These are phyloP conservation scores for Bactericera cockerelli DNA, from an alignment of 1,140 invertebrate species.

Conservation along the genomic window DNA sequence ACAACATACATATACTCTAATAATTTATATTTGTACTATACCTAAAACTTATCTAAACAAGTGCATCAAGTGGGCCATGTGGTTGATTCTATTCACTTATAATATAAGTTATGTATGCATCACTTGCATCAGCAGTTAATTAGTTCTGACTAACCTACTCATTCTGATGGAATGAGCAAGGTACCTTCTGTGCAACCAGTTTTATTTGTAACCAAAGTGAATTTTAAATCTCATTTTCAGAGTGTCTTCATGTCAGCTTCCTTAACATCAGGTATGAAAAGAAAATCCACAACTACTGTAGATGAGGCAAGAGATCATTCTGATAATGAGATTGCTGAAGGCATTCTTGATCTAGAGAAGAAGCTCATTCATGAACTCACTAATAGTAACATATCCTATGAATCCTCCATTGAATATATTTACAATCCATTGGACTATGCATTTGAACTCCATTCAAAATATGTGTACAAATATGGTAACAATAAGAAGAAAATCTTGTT, in stretches of 20 bases:
- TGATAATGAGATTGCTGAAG: background rate
- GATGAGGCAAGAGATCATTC: background rate
- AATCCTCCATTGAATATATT: constrained; percentile 38
- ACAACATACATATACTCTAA: too few species aligned
- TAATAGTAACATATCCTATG: constrained; percentile 1
- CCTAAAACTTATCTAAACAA: too few species aligned
- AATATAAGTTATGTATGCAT: too few species aligned
- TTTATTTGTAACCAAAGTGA: too few species aligned
- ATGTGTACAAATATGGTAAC: constrained; percentile 47
- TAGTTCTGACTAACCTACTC: too few species aligned
- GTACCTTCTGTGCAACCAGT: too few species aligned
- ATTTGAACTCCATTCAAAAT: constrained; percentile 49
- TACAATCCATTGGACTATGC: constrained; percentile 81
- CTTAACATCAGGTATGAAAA: background rate
- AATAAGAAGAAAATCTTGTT: constrained; percentile 56
- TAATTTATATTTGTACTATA: too few species aligned
- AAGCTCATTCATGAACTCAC: background rate
- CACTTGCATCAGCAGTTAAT: too few species aligned
- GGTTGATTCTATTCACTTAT: too few species aligned
- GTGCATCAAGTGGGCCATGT: too few species aligned
- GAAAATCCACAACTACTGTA: background rate
- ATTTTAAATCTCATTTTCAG: background rate
- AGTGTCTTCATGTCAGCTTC: background rate
- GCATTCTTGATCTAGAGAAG: background rate
- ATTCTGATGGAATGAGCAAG: too few species aligned